Evolutionary conservation across 2,888 invertebrate species (phyloP).

Genomic region (Lithophane leautieri): DNA sequence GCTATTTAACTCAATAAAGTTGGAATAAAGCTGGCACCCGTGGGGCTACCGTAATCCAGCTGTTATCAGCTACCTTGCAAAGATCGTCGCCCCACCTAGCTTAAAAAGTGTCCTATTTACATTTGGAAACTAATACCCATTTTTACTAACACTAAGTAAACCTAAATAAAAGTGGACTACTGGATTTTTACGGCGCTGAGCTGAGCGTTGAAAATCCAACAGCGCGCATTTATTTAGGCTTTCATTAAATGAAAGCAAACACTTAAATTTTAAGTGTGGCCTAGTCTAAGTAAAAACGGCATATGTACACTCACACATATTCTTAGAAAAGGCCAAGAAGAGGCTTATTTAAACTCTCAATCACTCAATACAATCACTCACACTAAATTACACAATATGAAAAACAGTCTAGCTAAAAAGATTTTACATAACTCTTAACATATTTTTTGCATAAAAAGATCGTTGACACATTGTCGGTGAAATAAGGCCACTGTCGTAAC

Average conservation of each 20-base stretch:
- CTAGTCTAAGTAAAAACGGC: background rate
- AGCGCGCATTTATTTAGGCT: background rate
- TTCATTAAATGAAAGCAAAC: too few relatives aligned
- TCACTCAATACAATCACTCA: background rate
- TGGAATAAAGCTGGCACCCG: too few relatives aligned
- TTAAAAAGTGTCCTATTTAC: background rate
- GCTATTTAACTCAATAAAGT: background rate
- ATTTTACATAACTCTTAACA: conserved; percentile 18
- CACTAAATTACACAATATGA: conserved; percentile 9
- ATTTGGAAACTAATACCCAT: background rate
- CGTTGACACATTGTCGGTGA: conserved; percentile 20
- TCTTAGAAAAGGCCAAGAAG: background rate
- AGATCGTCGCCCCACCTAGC: background rate
- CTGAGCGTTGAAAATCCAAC: background rate
- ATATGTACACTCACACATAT: background rate
- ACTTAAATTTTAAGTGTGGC: background rate
- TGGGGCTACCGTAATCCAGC: too few relatives aligned
- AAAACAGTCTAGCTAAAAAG: conserved; percentile 17
- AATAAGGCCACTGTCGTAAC: conserved; percentile 63
- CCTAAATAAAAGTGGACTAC: background rate
- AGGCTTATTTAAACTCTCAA: background rate
- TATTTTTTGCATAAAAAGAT: conserved; percentile 32
- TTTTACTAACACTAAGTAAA: background rate
- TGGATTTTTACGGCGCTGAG: background rate
- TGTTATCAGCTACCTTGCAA: background rate